A percentile compares a stretch with the other conserved stretches of the same genome.
Evolutionary conservation across 2,113 vertebrate species (phyloP).

Genomic region (Gavia stellata): DNA sequence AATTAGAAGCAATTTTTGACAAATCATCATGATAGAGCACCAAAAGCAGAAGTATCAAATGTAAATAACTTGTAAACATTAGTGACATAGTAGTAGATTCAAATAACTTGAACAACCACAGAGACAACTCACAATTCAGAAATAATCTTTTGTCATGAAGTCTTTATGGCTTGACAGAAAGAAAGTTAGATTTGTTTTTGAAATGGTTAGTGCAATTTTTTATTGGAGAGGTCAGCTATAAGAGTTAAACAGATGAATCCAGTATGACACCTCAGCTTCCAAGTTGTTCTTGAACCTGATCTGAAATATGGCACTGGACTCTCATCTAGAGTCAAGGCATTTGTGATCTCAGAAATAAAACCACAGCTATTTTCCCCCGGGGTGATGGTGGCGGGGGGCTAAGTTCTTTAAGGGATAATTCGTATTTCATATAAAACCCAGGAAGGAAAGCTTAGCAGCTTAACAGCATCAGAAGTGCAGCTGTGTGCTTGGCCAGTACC

Average conservation of each 20-base stretch:
- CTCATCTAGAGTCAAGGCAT: background rate
- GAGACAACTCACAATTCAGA: slow-evolving; percentile 5
- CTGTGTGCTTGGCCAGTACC: background rate
- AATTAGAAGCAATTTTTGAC: background rate
- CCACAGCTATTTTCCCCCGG: background rate
- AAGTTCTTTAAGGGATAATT: background rate
- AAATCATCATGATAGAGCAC: background rate
- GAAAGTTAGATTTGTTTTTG: slow-evolving; percentile 23
- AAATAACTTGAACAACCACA: background rate
- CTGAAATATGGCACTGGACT: slow-evolving; percentile 23
- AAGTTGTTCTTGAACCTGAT: slow-evolving; percentile 4
- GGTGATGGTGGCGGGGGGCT: background rate
- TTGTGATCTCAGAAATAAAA: slow-evolving; percentile 38
- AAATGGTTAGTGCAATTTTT: slow-evolving; percentile 67
- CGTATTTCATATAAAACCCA: background rate
- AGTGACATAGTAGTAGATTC: background rate
- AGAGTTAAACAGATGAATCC: slow-evolving; percentile 38
- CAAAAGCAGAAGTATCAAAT: slow-evolving; percentile 1
- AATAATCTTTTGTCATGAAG: background rate
- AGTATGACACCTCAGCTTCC: slow-evolving; percentile 38
- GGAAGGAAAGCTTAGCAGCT: background rate
- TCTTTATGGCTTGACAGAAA: slow-evolving; percentile 56
- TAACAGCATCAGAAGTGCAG: background rate
- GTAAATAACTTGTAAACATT: slow-evolving; percentile 30
- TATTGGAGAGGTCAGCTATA: slow-evolving; percentile 68